Conservation (phyloP, 2,888 invertebrate genomes). For the Chrysina gloriosa region DNA sequence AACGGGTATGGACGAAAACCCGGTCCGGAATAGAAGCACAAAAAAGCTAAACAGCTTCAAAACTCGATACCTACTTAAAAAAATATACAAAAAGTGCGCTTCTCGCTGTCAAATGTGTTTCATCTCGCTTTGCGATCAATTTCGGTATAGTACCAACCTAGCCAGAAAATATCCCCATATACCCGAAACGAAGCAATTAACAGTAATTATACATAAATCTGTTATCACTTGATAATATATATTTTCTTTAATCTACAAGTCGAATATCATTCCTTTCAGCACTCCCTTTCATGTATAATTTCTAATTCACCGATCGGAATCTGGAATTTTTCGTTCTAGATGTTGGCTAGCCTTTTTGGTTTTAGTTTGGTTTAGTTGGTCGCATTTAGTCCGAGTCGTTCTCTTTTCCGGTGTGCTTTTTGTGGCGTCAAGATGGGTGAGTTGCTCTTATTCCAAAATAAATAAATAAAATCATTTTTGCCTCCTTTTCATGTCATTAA, state of each 20-base stretch:
- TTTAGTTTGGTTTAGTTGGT: slow-evolving; percentile 27
- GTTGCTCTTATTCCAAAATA: slow-evolving; percentile 49
- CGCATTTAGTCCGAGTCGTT: slow-evolving; percentile 18
- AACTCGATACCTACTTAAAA: slow-evolving; percentile 57
- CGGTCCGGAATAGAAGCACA: slow-evolving; percentile 55
- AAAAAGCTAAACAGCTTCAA: slow-evolving; percentile 54
- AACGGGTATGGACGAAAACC: slow-evolving; percentile 43
- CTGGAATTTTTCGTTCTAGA: neutral
- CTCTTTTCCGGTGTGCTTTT: slow-evolving; percentile 53
- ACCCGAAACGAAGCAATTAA: neutral
- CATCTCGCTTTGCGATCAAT: slow-evolving; percentile 54
- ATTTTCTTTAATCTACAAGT: too few relatives aligned
- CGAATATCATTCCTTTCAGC: too few relatives aligned
- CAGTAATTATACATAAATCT: neutral
- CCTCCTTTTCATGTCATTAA: neutral
- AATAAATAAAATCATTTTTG: slow-evolving; percentile 13
- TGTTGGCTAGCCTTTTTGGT: slow-evolving; percentile 1
- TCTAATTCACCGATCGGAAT: neutral
- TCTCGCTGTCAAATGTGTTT: slow-evolving; percentile 56
- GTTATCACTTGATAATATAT: neutral
- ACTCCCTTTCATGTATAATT: too few relatives aligned
- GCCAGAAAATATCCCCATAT: neutral
- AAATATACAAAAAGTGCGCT: slow-evolving; percentile 62
- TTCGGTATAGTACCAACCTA: slow-evolving; percentile 48
- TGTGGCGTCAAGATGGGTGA: slow-evolving; percentile 63